phyloP scores from a whole-genome alignment of 2,113 vertebrate genomes.

The Romanogobio albipinnatus region DNA sequence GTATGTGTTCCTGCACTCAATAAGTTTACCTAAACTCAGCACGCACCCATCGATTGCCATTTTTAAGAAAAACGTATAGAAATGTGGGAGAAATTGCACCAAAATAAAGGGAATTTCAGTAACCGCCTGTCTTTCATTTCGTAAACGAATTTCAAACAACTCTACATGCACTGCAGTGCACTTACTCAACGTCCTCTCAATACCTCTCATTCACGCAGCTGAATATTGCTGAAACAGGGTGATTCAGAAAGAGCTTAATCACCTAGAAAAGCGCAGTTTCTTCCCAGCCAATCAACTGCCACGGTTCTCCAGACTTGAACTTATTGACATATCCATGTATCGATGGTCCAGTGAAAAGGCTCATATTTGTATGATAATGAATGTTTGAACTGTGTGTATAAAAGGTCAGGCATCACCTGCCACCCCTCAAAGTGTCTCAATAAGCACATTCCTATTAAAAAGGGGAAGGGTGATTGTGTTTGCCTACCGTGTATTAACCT shows the following conservation, averaged over 20 bases:
- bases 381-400: slow-evolving; percentile 54
- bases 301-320: slow-evolving; percentile 35
- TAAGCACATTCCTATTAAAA: slow-evolving; percentile 54
- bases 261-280: slow-evolving; percentile 17
- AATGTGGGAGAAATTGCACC: not conserved
- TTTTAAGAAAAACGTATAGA: slow-evolving; percentile 12
- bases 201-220: not conserved
- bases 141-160: slow-evolving; percentile 10
- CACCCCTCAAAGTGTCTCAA: slow-evolving; percentile 49
- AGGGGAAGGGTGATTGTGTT: slow-evolving; percentile 52
- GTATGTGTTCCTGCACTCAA: slow-evolving; percentile 4
- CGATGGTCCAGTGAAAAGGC: slow-evolving; percentile 42
- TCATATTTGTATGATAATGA: slow-evolving; percentile 58
- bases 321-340: slow-evolving; percentile 60
- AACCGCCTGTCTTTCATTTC: not conserved
- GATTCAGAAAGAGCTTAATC: slow-evolving; percentile 28
- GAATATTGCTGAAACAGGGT: slow-evolving; percentile 17
- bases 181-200: not conserved
- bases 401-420: slow-evolving; percentile 57
- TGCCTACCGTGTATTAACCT: slow-evolving; percentile 52
- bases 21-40: slow-evolving; percentile 15
- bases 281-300: slow-evolving; percentile 40
- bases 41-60: not conserved
- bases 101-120: not conserved
- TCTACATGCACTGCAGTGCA: not conserved